phyloP scores from a whole-genome alignment of 2,113 vertebrate genomes.

The Esox niger region DNA sequence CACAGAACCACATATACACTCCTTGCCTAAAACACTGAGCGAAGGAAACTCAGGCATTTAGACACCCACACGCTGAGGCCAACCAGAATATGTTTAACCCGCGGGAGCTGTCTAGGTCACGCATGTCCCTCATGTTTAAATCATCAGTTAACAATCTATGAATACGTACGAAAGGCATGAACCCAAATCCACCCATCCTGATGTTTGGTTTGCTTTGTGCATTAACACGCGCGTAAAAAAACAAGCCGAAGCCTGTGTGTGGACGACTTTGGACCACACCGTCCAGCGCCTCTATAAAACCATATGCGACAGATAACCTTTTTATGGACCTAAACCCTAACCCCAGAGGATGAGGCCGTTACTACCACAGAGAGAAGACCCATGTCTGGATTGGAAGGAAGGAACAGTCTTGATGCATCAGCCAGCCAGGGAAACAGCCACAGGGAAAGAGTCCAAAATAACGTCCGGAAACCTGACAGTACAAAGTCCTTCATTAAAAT shows the following conservation, averaged over 20 bases:
- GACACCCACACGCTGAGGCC: too few species aligned
- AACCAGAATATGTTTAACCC: not conserved
- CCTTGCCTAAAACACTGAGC: constrained; percentile 1
- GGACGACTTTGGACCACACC: too few species aligned
- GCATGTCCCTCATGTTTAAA: not conserved
- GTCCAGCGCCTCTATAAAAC: constrained; percentile 2
- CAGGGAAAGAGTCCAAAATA: not conserved
- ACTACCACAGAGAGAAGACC: too few species aligned
- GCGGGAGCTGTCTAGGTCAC: not conserved
- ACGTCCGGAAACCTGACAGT: not conserved
- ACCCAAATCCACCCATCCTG: too few species aligned
- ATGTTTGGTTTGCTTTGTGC: too few species aligned
- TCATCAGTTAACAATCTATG: not conserved
- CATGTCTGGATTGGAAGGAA: too few species aligned
- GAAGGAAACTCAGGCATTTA: not conserved
- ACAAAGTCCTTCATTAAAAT: too few species aligned
- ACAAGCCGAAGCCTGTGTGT: too few species aligned
- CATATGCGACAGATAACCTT: not conserved
- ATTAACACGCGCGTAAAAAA: too few species aligned
- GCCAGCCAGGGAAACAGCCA: not conserved
- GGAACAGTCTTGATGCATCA: not conserved
- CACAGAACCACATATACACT: constrained; percentile 1
- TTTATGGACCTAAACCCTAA: not conserved
- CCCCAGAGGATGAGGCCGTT: not conserved
- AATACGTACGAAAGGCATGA: not conserved